Base-by-base conservation (phyloP, 2,113 vertebrate genomes). In the Corynorhinus townsendii region DNA sequence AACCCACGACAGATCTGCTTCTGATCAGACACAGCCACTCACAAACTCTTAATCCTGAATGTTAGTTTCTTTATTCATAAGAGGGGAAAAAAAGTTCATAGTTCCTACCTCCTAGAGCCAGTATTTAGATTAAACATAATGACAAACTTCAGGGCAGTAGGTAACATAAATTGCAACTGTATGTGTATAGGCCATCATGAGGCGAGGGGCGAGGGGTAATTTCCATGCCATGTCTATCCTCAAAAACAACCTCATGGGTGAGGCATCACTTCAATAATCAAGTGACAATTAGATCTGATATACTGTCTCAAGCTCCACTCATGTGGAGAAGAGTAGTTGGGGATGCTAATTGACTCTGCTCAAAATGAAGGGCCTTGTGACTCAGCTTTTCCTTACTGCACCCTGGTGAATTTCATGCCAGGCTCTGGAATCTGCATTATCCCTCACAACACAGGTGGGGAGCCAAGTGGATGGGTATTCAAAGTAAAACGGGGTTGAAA, bases 401-500 rank as follows among this genome's bases (percentile, higher is more conserved):
- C 16, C 16, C n/a, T 7, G n/a, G 24, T 12, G 35, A 40, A 75
- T 49, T 66, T 94, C 16, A 26, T 8, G 12, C 26, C 35, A 40
- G 28, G 4, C 4, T 62, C 14, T 68, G 19, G 12, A 45, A 45
- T 52, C 20, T 49, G 20, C 10, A 81, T 40, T 35, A 15, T 62
- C 64, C 2, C 15, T 69, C 26, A 20, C 2, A 33, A 43, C 11
- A n/a, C 14, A 35, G 1, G 1, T 35, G 11, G 15, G n/a, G 22
- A 49, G 2, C 7, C 4, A 49, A 66, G 17, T 15, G 26, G 10
- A n/a, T 1, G 1, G 26, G 43, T 4, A 17, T 26, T 40, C 11
- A 81, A 54, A 71, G 17, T 28, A 28, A 75, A 52, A 66, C 0
- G 0, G 3, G 0, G 15, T 38, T 52, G 5, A 16, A 28, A 3